Evolutionary conservation across 2,113 vertebrate species (phyloP).

Genomic region (Atlantisia rogersi): DNA sequence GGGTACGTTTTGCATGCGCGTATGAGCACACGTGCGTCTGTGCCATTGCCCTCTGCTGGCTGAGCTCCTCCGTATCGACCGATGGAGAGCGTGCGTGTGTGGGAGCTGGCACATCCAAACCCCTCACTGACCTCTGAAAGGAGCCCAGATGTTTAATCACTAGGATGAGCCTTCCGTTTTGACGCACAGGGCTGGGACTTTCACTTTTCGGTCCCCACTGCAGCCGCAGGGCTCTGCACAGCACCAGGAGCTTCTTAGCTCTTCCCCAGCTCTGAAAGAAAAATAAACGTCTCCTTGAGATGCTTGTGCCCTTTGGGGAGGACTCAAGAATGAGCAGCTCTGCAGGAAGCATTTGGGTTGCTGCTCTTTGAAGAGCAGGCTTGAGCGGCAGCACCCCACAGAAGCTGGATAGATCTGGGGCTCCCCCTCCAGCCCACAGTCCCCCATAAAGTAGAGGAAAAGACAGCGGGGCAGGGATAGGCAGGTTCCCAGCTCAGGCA

Average conservation of each 20-base stretch:
- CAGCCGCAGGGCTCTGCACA: not conserved
- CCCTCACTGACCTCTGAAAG: constrained; percentile 36
- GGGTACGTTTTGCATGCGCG: not conserved
- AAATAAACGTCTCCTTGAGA: constrained; percentile 13
- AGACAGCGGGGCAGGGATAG: accelerated
- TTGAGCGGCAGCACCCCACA: accelerated
- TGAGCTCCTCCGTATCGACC: not conserved
- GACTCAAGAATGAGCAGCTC: not conserved
- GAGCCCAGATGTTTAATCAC: constrained; percentile 6
- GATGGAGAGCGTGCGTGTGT: not conserved
- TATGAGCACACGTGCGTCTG: not conserved
- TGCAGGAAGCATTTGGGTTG: constrained; percentile 8
- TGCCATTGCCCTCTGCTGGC: constrained; percentile 49
- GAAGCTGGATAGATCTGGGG: not conserved
- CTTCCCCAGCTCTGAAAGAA: not conserved
- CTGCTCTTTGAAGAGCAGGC: constrained; percentile 1
- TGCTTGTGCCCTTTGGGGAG: not conserved
- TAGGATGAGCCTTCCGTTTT: not conserved
- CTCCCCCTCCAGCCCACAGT: not conserved
- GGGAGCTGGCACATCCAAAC: constrained; percentile 14
- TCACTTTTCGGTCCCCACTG: not conserved
- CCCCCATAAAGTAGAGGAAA: not conserved
- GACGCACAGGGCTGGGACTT: not conserved
- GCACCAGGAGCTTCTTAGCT: not conserved
- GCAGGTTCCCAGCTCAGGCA: not conserved